Conservation (phyloP, 2,113 vertebrate species). For the Plecturocebus donacophilus region DNA sequence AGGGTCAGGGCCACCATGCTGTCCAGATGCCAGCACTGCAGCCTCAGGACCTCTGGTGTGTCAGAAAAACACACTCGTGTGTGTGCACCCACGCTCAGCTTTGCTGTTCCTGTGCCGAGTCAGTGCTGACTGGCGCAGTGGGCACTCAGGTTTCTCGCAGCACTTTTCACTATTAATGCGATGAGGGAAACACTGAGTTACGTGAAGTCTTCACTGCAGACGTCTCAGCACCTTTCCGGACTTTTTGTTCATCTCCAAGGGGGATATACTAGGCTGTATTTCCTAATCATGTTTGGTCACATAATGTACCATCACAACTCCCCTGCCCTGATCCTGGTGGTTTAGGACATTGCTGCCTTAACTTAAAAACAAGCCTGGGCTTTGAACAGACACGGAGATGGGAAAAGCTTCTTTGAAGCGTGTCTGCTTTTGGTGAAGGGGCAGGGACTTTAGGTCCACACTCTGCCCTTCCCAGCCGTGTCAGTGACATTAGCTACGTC, state of each 20-base stretch:
- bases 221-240: background rate
- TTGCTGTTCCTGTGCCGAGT: too few species aligned
- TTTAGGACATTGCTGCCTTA: background rate
- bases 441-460: background rate
- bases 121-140: too few species aligned
- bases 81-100: too few species aligned
- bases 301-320: background rate
- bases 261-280: background rate
- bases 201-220: background rate
- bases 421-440: background rate
- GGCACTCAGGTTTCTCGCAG: background rate
- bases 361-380: background rate
- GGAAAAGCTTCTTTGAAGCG: too few species aligned
- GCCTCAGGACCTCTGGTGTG: background rate
- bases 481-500: background rate
- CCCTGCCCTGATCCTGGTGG: background rate
- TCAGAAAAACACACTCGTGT: accelerated
- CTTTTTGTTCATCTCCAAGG: background rate
- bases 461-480: background rate
- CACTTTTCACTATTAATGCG: background rate
- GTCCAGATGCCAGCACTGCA: background rate
- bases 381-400: background rate
- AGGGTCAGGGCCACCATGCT: accelerated
- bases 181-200: too few species aligned
- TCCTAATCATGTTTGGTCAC: background rate